Conservation (phyloP, 2,888 invertebrate genomes). For the Coenonympha glycerion region DNA sequence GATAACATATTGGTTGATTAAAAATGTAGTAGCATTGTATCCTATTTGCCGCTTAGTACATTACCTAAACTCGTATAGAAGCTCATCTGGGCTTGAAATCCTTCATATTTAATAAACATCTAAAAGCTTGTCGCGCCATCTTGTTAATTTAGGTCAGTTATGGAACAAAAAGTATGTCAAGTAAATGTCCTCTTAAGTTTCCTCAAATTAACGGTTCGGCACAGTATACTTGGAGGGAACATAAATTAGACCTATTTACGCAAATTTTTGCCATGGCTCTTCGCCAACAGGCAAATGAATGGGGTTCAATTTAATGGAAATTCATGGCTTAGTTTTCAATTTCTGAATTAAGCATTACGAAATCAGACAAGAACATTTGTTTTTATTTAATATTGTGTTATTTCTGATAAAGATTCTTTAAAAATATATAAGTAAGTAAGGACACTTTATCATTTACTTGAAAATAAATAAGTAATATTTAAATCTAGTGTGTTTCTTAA, state of each 20-base stretch:
- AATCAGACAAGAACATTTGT: not conserved
- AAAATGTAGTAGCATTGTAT: not conserved
- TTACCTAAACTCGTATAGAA: not conserved
- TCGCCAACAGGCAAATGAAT: conserved; percentile 16
- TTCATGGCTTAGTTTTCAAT: conserved; percentile 1
- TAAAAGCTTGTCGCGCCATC: conserved; percentile 9
- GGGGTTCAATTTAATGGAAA: conserved; percentile 5
- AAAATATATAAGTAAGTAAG: no score
- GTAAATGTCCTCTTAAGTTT: conserved; percentile 15
- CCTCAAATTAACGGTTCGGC: conserved; percentile 7
- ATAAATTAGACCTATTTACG: conserved; percentile 20
- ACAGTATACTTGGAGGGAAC: conserved; percentile 11
- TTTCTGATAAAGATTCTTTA: no score
- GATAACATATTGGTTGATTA: no score
- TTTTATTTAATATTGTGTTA: no score
- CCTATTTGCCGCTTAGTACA: not conserved
- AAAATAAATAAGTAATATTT: no score
- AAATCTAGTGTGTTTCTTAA: no score
- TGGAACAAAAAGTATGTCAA: conserved; percentile 17
- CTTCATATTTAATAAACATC: conserved; percentile 8
- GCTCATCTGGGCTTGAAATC: not conserved
- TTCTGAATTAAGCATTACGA: not conserved
- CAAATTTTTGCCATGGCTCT: conserved; percentile 18
- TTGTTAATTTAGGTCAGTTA: conserved; percentile 17
- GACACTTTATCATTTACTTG: no score